Base-by-base conservation (phyloP, 2,113 vertebrate genomes). In the Pteruthius melanotis region DNA sequence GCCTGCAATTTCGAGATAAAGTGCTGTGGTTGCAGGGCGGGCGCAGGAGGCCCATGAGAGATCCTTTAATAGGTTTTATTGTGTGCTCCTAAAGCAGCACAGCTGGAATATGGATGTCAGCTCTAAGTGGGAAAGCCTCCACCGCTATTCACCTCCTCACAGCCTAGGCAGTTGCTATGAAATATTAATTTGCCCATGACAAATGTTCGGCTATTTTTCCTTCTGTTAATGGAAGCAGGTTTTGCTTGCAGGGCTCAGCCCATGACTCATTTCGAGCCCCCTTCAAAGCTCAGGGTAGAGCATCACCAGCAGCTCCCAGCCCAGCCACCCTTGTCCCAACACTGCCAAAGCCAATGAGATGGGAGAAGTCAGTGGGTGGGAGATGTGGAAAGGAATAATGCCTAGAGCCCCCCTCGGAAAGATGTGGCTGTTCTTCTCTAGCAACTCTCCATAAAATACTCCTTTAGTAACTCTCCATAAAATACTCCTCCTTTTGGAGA, bases 1-100 rank as follows among this genome's bases (percentile, higher is more conserved):
- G 93, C 84, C 89, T 97, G 96, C 83, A 97, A 52, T 92, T 97
- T 90, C 26, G 78, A 95, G 89, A 97, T 96, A 96, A 96, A 95
- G 82, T 82, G 40, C 80, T 61, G 82, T 69, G 64, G 56, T 52
- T 81, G 31, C n/a, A 65, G 84, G 19, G 77, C 37, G 60, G n/a
- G 45, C 4, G 35, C 3, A n/a, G n/a, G 54, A 21, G 61, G 18
- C 24, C 66, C 44, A 45, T 26, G 37, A 63, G 15, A 61, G 59
- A 85, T 93, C 63, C 6, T 91, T 95, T 90, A 88, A 87, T 90
- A 53, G 71, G 69, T 85, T 95, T 94, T 76, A 94, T 93, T 66
- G 65, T 93, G 77, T 4, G 4, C 64, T 96, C 72, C 71, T 90
- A 92, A 93, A 87, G 85, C 77, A 79, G 33, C 61, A 49, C 77